Conservation (phyloP, 2,113 vertebrate genomes). For the Dissostichus mawsoni region DNA sequence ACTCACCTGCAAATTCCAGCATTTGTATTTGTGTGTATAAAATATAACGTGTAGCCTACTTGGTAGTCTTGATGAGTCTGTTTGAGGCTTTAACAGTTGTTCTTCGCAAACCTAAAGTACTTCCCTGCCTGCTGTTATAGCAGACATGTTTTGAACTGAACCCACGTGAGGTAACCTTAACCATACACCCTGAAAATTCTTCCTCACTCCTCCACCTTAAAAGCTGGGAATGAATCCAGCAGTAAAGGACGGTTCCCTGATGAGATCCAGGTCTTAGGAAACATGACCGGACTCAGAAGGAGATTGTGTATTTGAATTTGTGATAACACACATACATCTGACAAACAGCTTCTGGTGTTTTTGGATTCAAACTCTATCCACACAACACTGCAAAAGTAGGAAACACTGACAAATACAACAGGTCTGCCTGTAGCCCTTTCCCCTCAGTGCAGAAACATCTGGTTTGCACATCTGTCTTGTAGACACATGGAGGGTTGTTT, state of each 20-base stretch:
- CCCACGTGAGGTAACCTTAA: not conserved
- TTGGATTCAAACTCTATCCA: slow-evolving; percentile 1
- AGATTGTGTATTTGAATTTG: not conserved
- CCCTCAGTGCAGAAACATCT: slow-evolving; percentile 72
- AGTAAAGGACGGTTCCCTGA: slow-evolving; percentile 4
- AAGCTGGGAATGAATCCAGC: slow-evolving; percentile 17
- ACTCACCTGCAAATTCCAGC: slow-evolving; percentile 46
- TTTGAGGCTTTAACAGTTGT: slow-evolving; percentile 6
- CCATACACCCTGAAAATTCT: not conserved
- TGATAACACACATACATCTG: not conserved
- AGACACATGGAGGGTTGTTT: slow-evolving; percentile 49
- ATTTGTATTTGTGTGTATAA: slow-evolving; percentile 17
- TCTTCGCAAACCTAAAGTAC: slow-evolving; percentile 7
- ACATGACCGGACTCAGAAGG: slow-evolving; percentile 16
- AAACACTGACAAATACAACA: slow-evolving; percentile 27
- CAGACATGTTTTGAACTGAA: slow-evolving; percentile 24
- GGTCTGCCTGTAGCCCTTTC: slow-evolving; percentile 47
- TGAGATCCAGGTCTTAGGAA: not conserved
- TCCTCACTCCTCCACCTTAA: slow-evolving; percentile 14
- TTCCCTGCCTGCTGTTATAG: not conserved
- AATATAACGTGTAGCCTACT: slow-evolving; percentile 47
- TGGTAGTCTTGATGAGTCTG: slow-evolving; percentile 31
- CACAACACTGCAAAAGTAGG: not conserved
- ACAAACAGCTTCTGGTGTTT: slow-evolving; percentile 7
- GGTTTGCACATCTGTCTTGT: slow-evolving; percentile 77